These are phyloP conservation scores for Melinaea menophilus DNA, from an alignment of 2,888 invertebrate genomes.

Conservation along the genomic window DNA sequence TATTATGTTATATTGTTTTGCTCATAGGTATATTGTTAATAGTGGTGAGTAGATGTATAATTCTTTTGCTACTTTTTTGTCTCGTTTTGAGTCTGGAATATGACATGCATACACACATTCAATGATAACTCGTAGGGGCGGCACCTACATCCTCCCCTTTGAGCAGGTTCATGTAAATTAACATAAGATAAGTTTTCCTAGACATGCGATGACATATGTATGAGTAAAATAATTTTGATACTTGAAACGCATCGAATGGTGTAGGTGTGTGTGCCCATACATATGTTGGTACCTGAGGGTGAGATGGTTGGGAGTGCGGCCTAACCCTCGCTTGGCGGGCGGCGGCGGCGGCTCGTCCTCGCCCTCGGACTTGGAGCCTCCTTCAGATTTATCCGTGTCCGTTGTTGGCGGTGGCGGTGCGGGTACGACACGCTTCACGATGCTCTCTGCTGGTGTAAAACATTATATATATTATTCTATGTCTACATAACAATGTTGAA, in stretches of 20 bases:
- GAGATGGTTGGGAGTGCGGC: constrained; percentile 95
- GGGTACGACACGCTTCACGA: constrained; percentile 22
- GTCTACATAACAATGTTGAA: no score
- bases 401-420: constrained; percentile 56
- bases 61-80: background rate
- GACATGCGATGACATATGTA: constrained; percentile 56
- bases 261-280: constrained; percentile 56
- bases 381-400: constrained; percentile 74
- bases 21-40: background rate
- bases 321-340: constrained; percentile 82
- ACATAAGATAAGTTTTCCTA: background rate
- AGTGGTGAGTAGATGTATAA: background rate
- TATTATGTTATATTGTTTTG: no score
- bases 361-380: constrained; percentile 91
- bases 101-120: constrained; percentile 6
- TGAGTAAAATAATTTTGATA: constrained; percentile 53
- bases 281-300: constrained; percentile 83
- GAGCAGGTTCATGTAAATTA: background rate
- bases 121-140: constrained; percentile 3
- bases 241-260: constrained; percentile 27
- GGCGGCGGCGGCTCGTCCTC: constrained; percentile 88
- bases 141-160: constrained; percentile 6
- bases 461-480: no score
- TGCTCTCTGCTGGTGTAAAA: constrained; percentile 33
- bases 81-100: background rate